Evolutionary conservation across 2,888 invertebrate species (phyloP), one percentile per base, ranked within the genome.

Genomic region (Oxyscelio sp.): DNA sequence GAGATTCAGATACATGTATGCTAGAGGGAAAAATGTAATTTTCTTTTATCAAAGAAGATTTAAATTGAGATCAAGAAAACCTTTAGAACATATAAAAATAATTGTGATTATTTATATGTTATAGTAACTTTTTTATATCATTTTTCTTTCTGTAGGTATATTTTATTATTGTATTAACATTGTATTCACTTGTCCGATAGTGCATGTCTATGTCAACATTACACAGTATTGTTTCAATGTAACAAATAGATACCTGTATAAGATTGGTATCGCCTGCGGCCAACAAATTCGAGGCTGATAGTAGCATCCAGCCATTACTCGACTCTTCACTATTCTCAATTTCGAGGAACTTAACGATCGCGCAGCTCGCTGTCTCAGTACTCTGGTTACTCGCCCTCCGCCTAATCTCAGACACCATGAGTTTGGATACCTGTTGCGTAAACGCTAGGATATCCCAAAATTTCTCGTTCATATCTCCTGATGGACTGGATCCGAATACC

Each of bases 341-440:
- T 95, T 99, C 99, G 71, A 99, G 95, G 95, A 99, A 99, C 94
- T 98, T 98, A 8, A 99, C 99, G 90, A 99, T 99, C 17, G 99
- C 98, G 95, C 97, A 97, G 91, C 99, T 99, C 38, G 99, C 99
- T 70, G 98, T 97, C 94, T 98, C 99, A 43, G 98, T 97, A 91
- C 98, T 99, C 94, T 99, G 99, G 94, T 99, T 99, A 77, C 99
- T 98, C 13, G 99, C 99, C 89, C 99, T 95, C 91, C 97, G 96
- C 70, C 99, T 95, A 89, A 99, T 99, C 95, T 99, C 99, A 5
- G 97, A 97, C n/a, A 99, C 99, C 97, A 99, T 98, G 22, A 99
- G 95, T 87, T 98, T 96, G 0, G 99, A 99, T 0, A 99, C 98
- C 95, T 98, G 98, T 92, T 98, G 98, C 91, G 98, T 98, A 94